These are phyloP conservation scores for Larimichthys polyactis DNA, from an alignment of 2,113 vertebrate genomes.

Conservation along the genomic window DNA sequence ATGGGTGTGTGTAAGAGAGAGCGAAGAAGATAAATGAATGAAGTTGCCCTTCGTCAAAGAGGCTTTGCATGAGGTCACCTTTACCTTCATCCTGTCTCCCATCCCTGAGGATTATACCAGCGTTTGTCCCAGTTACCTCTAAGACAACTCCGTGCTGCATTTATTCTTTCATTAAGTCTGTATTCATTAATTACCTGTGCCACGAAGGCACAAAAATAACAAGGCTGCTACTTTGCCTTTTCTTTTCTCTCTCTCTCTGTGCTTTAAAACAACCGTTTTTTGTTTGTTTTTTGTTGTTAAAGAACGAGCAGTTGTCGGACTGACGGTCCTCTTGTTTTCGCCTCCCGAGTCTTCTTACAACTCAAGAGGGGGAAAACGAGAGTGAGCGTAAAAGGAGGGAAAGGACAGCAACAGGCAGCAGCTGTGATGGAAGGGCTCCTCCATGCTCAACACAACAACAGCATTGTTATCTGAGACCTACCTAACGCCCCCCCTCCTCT, in stretches of 20 bases:
- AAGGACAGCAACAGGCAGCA: constrained; percentile 66
- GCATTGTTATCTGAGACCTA: constrained; percentile 73
- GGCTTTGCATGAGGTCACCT: constrained; percentile 81
- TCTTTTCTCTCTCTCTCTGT: not conserved
- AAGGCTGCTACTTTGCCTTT: too few species aligned
- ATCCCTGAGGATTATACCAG: constrained; percentile 63
- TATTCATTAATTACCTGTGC: not conserved
- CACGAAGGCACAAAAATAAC: not conserved
- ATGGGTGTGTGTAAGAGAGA: not conserved
- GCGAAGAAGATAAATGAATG: constrained; percentile 46
- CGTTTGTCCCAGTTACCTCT: constrained; percentile 31
- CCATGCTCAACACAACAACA: constrained; percentile 57
- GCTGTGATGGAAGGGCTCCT: constrained; percentile 66
- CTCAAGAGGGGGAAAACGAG: not conserved
- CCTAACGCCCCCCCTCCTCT: constrained; percentile 50
- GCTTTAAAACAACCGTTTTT: not conserved
- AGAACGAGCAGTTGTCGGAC: not conserved
- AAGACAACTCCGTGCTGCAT: not conserved
- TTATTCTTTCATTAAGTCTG: constrained; percentile 1
- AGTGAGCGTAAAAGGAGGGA: constrained; percentile 20
- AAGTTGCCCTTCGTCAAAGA: constrained; percentile 71
- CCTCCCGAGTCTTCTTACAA: not conserved
- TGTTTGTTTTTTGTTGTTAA: not conserved
- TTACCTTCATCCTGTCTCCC: constrained; percentile 70
- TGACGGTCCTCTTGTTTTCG: not conserved